phyloP scores from a whole-genome alignment of 1,140 invertebrate species.

The Tetramorium alpestre region DNA sequence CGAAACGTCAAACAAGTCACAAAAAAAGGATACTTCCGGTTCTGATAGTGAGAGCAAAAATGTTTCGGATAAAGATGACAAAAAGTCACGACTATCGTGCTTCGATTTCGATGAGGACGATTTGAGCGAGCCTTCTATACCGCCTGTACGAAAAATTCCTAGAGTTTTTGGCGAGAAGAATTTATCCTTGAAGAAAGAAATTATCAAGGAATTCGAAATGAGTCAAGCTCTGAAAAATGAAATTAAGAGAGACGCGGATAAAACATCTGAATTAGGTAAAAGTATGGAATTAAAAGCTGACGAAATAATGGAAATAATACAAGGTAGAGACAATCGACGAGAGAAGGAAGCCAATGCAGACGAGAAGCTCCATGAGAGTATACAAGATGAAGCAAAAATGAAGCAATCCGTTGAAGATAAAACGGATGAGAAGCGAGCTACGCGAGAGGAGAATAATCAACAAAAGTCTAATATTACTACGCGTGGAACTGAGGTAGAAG shows the following conservation, averaged over 20 bases:
- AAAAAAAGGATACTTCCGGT: conserved; percentile 45
- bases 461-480: conserved; percentile 58
- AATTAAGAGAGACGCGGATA: conserved; percentile 64
- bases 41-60: conserved; percentile 74
- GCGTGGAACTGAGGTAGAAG: conserved; percentile 76
- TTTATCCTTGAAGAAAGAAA: conserved; percentile 83
- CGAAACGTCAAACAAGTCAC: conserved; percentile 47
- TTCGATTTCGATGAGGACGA: conserved; percentile 88
- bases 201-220: conserved; percentile 84
- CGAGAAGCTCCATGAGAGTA: conserved; percentile 45
- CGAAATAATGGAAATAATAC: conserved; percentile 57
- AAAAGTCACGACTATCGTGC: conserved; percentile 85
- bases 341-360: conserved; percentile 18
- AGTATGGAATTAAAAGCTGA: conserved; percentile 54
- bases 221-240: conserved; percentile 81
- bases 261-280: conserved; percentile 64
- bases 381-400: conserved; percentile 48
- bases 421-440: conserved; percentile 33
- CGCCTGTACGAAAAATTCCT: conserved; percentile 85
- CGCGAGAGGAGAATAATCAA: background rate
- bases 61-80: conserved; percentile 76
- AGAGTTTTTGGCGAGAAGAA: conserved; percentile 82
- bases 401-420: conserved; percentile 31
- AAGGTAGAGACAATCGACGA: conserved; percentile 24
- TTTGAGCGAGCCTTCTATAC: conserved; percentile 81